Evolutionary conservation across 1,140 invertebrate genomes (phyloP).

Genomic region (Listronotus bonariensis): DNA sequence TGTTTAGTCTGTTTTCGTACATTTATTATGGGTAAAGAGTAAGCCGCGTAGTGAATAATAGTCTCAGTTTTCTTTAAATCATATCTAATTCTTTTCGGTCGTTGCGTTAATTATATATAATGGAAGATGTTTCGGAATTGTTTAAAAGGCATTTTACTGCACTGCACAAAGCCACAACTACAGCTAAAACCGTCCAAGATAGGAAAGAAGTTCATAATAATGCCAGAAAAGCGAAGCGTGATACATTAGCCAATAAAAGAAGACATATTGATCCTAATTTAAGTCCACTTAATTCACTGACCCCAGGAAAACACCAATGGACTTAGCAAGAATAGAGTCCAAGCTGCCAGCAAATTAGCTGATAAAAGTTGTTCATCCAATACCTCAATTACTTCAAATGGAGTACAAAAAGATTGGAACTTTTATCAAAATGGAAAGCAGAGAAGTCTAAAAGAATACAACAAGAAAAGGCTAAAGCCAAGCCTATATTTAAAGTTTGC

Average conservation of each 20-base stretch:
- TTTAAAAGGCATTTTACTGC: conserved; percentile 23
- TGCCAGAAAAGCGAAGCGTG: conserved; percentile 31
- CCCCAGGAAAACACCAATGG: background rate
- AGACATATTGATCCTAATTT: conserved; percentile 32
- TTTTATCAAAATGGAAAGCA: conserved; percentile 41
- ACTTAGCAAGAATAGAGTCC: background rate
- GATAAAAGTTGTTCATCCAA: too few species aligned
- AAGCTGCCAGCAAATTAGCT: background rate
- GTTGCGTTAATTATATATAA: too few species aligned
- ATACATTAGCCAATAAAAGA: conserved; percentile 21
- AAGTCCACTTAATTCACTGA: conserved; percentile 22
- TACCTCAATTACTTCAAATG: background rate
- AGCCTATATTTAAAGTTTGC: conserved; percentile 44
- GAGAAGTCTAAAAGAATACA: conserved; percentile 36
- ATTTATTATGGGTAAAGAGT: too few species aligned
- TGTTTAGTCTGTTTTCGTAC: too few species aligned
- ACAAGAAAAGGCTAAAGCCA: conserved; percentile 28
- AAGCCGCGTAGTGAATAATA: too few species aligned
- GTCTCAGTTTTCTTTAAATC: too few species aligned
- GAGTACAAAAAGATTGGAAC: conserved; percentile 34
- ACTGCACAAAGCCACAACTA: conserved; percentile 17
- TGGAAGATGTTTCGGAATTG: conserved; percentile 28
- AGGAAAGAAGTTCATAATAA: conserved; percentile 17
- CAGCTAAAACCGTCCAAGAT: conserved; percentile 3
- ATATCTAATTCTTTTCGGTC: too few species aligned